Evolutionary conservation across 2,888 invertebrate genomes (phyloP), one percentile per base, ranked within the genome.

Genomic region (Hypsopygia costalis): DNA sequence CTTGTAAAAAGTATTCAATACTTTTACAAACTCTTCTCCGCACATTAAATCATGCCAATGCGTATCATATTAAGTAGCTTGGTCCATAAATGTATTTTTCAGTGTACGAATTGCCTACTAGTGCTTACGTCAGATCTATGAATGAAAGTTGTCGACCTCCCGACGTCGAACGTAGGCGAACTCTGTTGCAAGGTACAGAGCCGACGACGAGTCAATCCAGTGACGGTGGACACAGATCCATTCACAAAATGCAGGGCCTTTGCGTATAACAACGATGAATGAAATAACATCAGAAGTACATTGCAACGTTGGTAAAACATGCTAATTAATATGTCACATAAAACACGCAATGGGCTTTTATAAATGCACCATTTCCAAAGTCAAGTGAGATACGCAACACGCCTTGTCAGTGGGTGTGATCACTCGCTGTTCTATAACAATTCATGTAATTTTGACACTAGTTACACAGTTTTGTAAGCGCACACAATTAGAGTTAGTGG

Each of bases 71-170:
- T 6, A 4, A 29, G 29, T 29, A 36, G 28, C 20, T n/a, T n/a
- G n/a, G n/a, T n/a, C n/a, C n/a, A n/a, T n/a, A 29, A 16, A 29
- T 25, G n/a, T 6, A 7, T 25, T 25, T 25, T 25, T 25, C 25
- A 16, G 9, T 3, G 12, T 31, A 31, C 4, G n/a, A 21, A 7
- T 21, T 21, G 30, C 1, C n/a, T 11, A 34, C 10, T 33, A 36
- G 44, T 44, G 36, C 48, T 44, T 46, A 44, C 45, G 41, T 46
- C 47, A 43, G 46, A 51, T 46, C 64, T 70, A 80, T 87, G 85
- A 87, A 88, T 85, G 88, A 87, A 88, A 87, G 88, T 86, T 81
- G 86, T 70, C 76, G 88, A 81, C 88, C 88, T 88, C 83, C 79
- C 48, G 52, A 9, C 6, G 43, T 47, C 42, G 48, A 47, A 72